A percentile compares a stretch with the other conserved stretches of the same genome.
Evolutionary conservation across 2,113 vertebrate genomes (phyloP).

Genomic region (Myocastor coypus): DNA sequence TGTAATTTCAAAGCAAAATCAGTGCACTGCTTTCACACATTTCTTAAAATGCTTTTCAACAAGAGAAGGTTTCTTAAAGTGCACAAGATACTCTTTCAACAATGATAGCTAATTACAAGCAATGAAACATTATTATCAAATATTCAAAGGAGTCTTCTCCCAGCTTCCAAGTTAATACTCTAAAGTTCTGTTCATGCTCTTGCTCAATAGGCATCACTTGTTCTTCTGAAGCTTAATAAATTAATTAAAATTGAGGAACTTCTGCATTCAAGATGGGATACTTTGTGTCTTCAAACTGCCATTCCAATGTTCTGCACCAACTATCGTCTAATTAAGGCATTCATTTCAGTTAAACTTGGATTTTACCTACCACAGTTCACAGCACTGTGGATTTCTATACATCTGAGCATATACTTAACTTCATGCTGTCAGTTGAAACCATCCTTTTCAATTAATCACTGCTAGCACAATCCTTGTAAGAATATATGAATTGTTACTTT

Average conservation of each 20-base stretch:
- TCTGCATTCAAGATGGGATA: background rate
- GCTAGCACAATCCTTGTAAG: background rate
- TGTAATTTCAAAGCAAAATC: conserved; percentile 18
- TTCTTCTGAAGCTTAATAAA: background rate
- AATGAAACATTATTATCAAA: conserved; percentile 1
- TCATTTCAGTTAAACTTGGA: background rate
- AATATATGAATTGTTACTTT: background rate
- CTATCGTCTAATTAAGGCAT: background rate
- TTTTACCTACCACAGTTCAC: background rate
- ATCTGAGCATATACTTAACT: background rate
- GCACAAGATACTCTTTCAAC: conserved; percentile 6
- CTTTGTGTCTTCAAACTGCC: background rate
- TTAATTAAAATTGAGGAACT: background rate
- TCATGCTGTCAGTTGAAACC: background rate
- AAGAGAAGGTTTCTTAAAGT: conserved; percentile 17
- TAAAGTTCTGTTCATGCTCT: conserved; percentile 4
- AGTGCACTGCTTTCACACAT: background rate
- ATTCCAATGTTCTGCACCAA: background rate
- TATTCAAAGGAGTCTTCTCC: conserved; percentile 40
- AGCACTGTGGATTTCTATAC: background rate
- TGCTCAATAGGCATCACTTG: background rate
- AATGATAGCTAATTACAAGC: conserved; percentile 40
- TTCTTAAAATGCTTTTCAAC: background rate
- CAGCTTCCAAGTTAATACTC: conserved; percentile 27
- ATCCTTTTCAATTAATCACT: background rate